These are phyloP conservation scores for Chironomus riparius DNA, from an alignment of 2,888 invertebrate species.

Conservation along the genomic window DNA sequence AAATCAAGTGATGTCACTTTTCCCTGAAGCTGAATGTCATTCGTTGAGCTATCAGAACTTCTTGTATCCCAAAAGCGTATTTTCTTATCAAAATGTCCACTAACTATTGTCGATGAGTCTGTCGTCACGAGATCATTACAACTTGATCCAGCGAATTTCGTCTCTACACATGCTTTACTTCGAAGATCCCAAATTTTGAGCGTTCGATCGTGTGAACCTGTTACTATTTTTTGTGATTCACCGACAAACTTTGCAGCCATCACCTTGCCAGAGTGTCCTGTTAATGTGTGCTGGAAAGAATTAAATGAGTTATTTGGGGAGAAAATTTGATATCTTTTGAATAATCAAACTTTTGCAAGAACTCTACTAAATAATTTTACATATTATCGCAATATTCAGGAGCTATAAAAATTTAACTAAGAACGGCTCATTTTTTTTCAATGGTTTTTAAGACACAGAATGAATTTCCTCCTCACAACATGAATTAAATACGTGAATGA, in stretches of 20 bases:
- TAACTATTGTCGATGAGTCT: conserved; percentile 82
- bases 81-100: conserved; percentile 96
- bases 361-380: too few relatives aligned
- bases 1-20: conserved; percentile 92
- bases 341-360: too few relatives aligned
- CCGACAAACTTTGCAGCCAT: conserved; percentile 94
- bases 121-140: conserved; percentile 94
- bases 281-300: conserved; percentile 39
- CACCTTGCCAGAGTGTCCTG: conserved; percentile 87
- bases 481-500: neutral
- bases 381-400: too few relatives aligned
- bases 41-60: conserved; percentile 65
- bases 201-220: conserved; percentile 96
- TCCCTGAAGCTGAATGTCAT: conserved; percentile 81
- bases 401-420: too few relatives aligned
- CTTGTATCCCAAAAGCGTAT: conserved; percentile 96
- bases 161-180: conserved; percentile 83
- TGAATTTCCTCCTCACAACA: neutral
- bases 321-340: neutral
- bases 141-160: conserved; percentile 92
- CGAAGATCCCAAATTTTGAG: conserved; percentile 97
- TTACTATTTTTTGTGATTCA: conserved; percentile 85
- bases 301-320: neutral
- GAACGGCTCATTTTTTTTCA: neutral
- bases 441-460: neutral